Conservation (phyloP, 2,113 vertebrate genomes). For the Heptranchias perlo region DNA sequence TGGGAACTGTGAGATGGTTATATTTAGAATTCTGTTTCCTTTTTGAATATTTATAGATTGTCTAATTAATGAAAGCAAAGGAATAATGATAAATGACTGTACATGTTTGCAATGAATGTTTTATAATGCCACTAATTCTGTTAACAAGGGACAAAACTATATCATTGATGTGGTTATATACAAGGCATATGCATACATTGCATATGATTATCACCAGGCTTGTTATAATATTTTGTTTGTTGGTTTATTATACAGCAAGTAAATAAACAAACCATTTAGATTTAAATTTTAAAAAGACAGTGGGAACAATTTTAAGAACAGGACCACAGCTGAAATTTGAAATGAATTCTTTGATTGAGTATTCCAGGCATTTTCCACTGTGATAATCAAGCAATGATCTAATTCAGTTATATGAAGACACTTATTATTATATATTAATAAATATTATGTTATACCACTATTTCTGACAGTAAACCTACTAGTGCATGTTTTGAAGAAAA, state of each 20-base stretch:
- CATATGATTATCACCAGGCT: background rate
- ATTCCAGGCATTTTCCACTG: background rate
- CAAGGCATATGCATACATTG: background rate
- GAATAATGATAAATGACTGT: background rate
- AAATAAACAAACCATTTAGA: background rate
- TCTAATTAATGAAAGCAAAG: background rate
- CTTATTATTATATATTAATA: background rate
- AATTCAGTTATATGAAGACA: background rate
- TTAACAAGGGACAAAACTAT: background rate
- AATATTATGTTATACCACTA: background rate
- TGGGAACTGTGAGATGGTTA: background rate
- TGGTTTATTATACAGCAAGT: background rate
- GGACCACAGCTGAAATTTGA: background rate
- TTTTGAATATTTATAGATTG: background rate
- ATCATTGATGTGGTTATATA: background rate
- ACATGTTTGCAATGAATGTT: background rate
- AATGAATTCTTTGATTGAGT: background rate
- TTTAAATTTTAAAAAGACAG: too few species aligned
- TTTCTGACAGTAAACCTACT: background rate
- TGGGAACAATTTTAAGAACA: too few species aligned
- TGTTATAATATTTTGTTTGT: background rate
- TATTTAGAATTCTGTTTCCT: background rate
- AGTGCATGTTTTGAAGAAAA: background rate
- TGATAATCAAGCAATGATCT: background rate
- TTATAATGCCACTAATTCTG: background rate